These are phyloP conservation scores for Sebastes kiyomatsui DNA, from an alignment of 2,797 vertebrate species.

Conservation along the genomic window DNA sequence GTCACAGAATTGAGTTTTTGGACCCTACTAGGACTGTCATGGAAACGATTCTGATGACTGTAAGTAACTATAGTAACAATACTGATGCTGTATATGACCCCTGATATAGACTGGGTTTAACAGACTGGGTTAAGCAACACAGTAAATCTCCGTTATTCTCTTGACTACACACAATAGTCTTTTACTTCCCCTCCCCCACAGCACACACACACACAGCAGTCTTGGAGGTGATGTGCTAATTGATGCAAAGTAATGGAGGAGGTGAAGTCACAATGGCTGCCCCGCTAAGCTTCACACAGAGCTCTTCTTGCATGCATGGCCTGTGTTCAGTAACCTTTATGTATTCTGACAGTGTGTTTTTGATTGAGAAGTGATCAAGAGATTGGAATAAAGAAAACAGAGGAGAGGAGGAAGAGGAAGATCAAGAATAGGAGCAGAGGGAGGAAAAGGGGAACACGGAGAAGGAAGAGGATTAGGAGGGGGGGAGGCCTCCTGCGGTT, in stretches of 20 bases:
- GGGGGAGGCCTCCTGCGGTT: constrained; percentile 59
- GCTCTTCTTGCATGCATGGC: constrained; percentile 1
- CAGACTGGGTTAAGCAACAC: constrained; percentile 39
- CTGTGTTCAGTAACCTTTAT: background rate
- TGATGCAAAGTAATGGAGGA: constrained; percentile 78
- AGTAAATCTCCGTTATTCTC: constrained; percentile 44
- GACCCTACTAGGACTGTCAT: background rate
- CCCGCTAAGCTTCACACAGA: constrained; percentile 41
- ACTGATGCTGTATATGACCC: background rate
- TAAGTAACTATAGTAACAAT: background rate
- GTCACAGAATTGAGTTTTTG: too few relatives aligned
- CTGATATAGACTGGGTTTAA: background rate
- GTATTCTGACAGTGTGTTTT: background rate
- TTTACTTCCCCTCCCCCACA: constrained; percentile 55
- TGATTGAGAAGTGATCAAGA: background rate
- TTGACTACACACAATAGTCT: constrained; percentile 47
- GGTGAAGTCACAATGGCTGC: constrained; percentile 64
- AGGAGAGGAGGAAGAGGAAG: background rate
- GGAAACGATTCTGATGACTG: background rate
- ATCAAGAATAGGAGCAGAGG: constrained; percentile 12
- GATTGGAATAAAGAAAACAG: background rate
- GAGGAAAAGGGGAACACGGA: constrained; percentile 21
- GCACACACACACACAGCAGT: constrained; percentile 25
- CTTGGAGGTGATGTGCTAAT: constrained; percentile 83
- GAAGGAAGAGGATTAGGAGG: constrained; percentile 56